Percentiles rank a stretch among this genome's conserved stretches.
Evolutionary conservation across 2,113 vertebrate genomes (phyloP).

Genomic region (Spea multiplicata): DNA sequence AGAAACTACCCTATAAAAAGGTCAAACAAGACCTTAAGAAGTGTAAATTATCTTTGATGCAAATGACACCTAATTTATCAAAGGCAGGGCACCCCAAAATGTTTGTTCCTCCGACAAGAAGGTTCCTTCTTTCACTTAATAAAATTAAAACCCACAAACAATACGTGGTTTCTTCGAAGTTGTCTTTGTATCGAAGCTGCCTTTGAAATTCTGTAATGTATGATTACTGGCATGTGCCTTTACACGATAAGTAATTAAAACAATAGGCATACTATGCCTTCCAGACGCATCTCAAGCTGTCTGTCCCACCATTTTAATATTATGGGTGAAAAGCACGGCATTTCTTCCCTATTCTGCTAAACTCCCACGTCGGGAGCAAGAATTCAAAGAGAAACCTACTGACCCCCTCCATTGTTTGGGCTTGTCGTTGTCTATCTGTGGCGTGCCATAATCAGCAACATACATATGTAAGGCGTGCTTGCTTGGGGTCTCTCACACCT

Average conservation of each 20-base stretch:
- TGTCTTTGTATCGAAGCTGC: slow-evolving; percentile 22
- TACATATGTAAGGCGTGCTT: slow-evolving; percentile 70
- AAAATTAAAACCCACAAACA: slow-evolving; percentile 11
- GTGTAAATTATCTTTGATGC: neutral
- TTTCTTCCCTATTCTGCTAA: slow-evolving; percentile 46
- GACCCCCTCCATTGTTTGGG: slow-evolving; percentile 68
- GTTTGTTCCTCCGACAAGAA: neutral
- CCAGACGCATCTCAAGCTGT: slow-evolving; percentile 14
- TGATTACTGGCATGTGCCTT: slow-evolving; percentile 38
- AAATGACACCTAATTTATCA: neutral
- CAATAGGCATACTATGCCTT: neutral
- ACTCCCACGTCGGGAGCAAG: slow-evolving; percentile 59
- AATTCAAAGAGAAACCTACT: slow-evolving; percentile 72
- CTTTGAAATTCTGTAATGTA: neutral
- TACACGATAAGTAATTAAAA: slow-evolving; percentile 47
- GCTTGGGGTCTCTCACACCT: slow-evolving; percentile 66
- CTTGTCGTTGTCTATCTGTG: slow-evolving; percentile 67
- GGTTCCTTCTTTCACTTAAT: neutral
- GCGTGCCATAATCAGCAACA: slow-evolving; percentile 62
- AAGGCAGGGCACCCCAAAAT: neutral
- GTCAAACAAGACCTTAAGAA: neutral
- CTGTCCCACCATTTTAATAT: slow-evolving; percentile 35
- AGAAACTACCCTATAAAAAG: too few relatives aligned
- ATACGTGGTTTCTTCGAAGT: slow-evolving; percentile 30
- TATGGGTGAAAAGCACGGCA: slow-evolving; percentile 37